Base-by-base conservation (phyloP, 1,140 invertebrate genomes). In the Eulimnadia texana region DNA sequence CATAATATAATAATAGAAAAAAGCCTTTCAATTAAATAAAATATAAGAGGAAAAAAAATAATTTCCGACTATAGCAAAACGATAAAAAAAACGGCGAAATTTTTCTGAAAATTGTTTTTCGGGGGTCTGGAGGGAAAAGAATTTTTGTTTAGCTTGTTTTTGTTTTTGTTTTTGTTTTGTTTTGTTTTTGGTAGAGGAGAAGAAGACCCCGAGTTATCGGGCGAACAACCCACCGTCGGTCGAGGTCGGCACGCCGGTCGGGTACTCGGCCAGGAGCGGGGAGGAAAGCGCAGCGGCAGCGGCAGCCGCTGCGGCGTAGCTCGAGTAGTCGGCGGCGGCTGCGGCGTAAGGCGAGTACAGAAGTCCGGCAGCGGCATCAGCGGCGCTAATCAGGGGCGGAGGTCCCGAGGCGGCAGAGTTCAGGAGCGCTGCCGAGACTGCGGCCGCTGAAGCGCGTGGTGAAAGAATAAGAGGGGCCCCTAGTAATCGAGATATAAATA, bases 401-500 rank as follows among this genome's bases (percentile, higher is more conserved):
- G 84, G 83, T 22, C 80, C 83, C 23, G 84, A 83, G 50, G 83
- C 82, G 22, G 47, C 50, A 16, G 52, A 54, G 71, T 84, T 85
- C 59, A 85, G 67, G 64, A 85, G 76, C 53, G 82, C 83, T 60
- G 82, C 82, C 59, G 67, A 53, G 20, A 64, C 58, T 60, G 85
- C 84, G 33, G 84, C 81, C 53, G 64, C 69, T 61, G 71, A 70
- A 79, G 90, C 84, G 62, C 89, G 80, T 54, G 89, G 88, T 25
- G 89, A 90, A 63, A 93, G 79, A 65, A 93, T 92, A 67, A 93
- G 74, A 10, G 90, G 90, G 3, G 89, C 88, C 16, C 88, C 88
- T 58, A 87, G 70, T 13, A 84, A 85, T n/a, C n/a, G n/a, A n/a
- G n/a, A n/a, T n/a, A n/a, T n/a, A n/a, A n/a, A n/a, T n/a, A n/a